phyloP scores from a whole-genome alignment of 2,113 vertebrate species.

The Bubo scandiacus region DNA sequence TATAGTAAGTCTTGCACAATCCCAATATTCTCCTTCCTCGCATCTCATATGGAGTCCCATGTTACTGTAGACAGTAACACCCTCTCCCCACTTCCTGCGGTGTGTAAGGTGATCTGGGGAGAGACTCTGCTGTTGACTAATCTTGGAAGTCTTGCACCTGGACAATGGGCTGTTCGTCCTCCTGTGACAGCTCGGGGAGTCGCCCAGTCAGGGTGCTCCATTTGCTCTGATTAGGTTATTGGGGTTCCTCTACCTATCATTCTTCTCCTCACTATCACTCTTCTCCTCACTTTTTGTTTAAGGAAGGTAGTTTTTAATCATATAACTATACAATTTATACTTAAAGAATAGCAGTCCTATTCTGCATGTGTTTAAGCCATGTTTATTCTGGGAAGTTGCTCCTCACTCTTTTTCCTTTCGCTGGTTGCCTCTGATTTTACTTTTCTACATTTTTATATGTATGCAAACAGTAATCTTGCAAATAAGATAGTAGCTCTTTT shows the following conservation, averaged over 20 bases:
- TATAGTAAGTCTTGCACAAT: background rate
- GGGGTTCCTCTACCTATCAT: background rate
- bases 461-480: background rate
- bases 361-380: background rate
- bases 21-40: background rate
- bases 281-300: background rate
- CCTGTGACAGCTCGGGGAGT: background rate
- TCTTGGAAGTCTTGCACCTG: background rate
- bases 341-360: background rate
- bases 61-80: background rate
- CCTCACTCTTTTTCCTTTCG: background rate
- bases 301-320: background rate
- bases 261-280: background rate
- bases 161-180: background rate
- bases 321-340: background rate
- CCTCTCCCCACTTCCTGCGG: background rate
- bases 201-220: background rate
- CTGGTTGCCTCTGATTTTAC: background rate
- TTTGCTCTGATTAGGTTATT: background rate
- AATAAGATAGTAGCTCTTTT: background rate
- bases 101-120: background rate
- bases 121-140: background rate
- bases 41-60: background rate
- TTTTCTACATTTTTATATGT: background rate
- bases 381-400: background rate